Base-by-base conservation (phyloP, 1,140 invertebrate species). In the Daktulosphaira vitifoliae region DNA sequence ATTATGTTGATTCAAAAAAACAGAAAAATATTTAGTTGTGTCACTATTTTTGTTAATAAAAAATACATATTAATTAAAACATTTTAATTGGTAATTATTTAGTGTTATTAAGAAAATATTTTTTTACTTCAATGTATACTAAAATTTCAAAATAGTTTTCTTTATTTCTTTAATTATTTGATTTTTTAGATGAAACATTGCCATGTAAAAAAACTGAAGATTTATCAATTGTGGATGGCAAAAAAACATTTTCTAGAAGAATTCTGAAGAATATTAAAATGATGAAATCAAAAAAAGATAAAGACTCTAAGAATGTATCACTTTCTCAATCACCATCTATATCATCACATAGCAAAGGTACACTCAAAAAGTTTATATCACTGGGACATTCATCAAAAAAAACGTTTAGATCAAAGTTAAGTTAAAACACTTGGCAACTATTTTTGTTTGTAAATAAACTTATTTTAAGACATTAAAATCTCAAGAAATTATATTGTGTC, bases 381-480 rank as follows among this genome's bases (percentile, higher is more conserved):
- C 29, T 66, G 5, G 39, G 66, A 6, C 66, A 66, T 50, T 59
- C 52, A 5, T 46, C 53, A 15, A 66, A 66, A 15, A 66, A 66
- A 50, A 18, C 18, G 0, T 15, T 62, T 1, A 62, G 54, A 25
- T 39, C 54, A 7, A 62, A 62, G 18, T 62, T 39, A n/a, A 62
- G 54, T 62, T 62, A 62, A 13, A 33, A n/a, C n/a, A n/a, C n/a
- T n/a, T n/a, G n/a, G n/a, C n/a, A n/a, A n/a, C n/a, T n/a, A n/a
- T n/a, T n/a, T n/a, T n/a, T n/a, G n/a, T n/a, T n/a, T n/a, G n/a
- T n/a, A n/a, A n/a, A n/a, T n/a, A n/a, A n/a, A n/a, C n/a, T n/a
- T n/a, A n/a, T n/a, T n/a, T n/a, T n/a, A n/a, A n/a, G n/a, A n/a
- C n/a, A n/a, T n/a, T n/a, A n/a, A n/a, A n/a, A n/a, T n/a, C n/a